These are phyloP conservation scores for Rhagophthalmus giganteus DNA, from an alignment of 2,888 invertebrate genomes.

Conservation along the genomic window DNA sequence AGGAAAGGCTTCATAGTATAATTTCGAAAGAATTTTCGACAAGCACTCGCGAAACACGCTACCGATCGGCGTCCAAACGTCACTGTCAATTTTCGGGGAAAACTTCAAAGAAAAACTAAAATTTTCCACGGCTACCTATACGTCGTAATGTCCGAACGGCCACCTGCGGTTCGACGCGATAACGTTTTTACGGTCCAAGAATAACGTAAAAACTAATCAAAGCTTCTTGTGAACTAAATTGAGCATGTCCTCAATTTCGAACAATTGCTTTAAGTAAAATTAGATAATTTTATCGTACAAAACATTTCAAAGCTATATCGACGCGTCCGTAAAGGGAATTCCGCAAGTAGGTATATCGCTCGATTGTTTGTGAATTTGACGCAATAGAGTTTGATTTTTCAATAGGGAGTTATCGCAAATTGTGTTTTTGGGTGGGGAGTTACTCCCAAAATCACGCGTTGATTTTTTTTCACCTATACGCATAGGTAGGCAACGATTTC, in stretches of 20 bases:
- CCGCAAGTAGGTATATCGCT: too few relatives aligned
- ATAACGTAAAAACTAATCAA: background rate
- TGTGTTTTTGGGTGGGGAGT: too few relatives aligned
- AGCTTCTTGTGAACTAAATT: background rate
- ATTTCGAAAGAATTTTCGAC: background rate
- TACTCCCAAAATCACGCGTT: too few relatives aligned
- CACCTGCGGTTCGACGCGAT: background rate
- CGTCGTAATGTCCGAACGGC: background rate
- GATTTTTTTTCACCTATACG: too few relatives aligned
- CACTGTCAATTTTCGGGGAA: constrained; percentile 5
- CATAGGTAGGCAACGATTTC: too few relatives aligned
- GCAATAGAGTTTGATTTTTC: too few relatives aligned
- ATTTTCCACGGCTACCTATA: too few relatives aligned
- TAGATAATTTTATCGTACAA: background rate
- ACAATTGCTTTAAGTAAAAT: background rate
- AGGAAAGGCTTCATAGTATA: constrained; percentile 19
- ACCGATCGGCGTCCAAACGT: background rate
- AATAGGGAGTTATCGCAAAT: too few relatives aligned
- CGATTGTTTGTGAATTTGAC: background rate
- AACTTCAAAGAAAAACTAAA: background rate
- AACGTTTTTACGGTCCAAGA: background rate
- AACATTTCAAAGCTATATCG: background rate
- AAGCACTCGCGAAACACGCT: background rate
- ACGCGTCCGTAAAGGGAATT: background rate
- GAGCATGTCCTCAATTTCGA: background rate